Conservation (phyloP, 2,888 invertebrate genomes). For the Heliothis peltigera region DNA sequence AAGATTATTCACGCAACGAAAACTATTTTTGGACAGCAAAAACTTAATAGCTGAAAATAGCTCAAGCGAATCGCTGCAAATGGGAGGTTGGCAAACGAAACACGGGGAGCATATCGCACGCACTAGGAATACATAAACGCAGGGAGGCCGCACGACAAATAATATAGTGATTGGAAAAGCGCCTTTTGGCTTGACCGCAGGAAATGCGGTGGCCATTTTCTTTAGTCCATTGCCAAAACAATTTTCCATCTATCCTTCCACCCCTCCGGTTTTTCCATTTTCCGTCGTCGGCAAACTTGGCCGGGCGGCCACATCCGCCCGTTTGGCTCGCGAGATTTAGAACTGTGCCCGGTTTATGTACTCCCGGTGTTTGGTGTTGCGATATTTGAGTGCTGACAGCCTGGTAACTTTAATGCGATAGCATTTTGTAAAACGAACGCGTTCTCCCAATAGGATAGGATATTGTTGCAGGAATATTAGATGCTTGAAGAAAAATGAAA, state of each 20-base stretch:
- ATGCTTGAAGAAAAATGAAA: neutral
- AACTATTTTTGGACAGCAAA: slow-evolving; percentile 38
- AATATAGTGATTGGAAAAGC: slow-evolving; percentile 80
- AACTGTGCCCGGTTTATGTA: slow-evolving; percentile 67
- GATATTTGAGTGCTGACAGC: slow-evolving; percentile 59
- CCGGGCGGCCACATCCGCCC: slow-evolving; percentile 71
- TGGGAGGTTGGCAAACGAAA: slow-evolving; percentile 60
- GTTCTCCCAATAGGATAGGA: slow-evolving; percentile 14
- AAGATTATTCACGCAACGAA: slow-evolving; percentile 1
- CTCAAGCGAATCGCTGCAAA: slow-evolving; percentile 52
- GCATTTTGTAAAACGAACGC: slow-evolving; percentile 45
- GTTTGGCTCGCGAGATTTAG: slow-evolving; percentile 75
- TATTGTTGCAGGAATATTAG: neutral
- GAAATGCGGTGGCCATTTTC: slow-evolving; percentile 84
- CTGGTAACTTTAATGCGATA: slow-evolving; percentile 51
- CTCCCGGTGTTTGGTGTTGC: slow-evolving; percentile 55
- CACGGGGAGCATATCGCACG: slow-evolving; percentile 62
- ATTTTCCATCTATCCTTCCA: slow-evolving; percentile 72
- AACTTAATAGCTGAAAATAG: slow-evolving; percentile 54
- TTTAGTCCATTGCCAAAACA: slow-evolving; percentile 88
- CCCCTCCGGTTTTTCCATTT: slow-evolving; percentile 78
- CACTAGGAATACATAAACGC: slow-evolving; percentile 78
- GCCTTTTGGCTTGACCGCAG: slow-evolving; percentile 75
- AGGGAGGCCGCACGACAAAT: slow-evolving; percentile 67
- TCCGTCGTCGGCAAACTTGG: slow-evolving; percentile 81